Conservation (phyloP, 2,797 vertebrate genomes). For the Pantherophis alleghaniensis region DNA sequence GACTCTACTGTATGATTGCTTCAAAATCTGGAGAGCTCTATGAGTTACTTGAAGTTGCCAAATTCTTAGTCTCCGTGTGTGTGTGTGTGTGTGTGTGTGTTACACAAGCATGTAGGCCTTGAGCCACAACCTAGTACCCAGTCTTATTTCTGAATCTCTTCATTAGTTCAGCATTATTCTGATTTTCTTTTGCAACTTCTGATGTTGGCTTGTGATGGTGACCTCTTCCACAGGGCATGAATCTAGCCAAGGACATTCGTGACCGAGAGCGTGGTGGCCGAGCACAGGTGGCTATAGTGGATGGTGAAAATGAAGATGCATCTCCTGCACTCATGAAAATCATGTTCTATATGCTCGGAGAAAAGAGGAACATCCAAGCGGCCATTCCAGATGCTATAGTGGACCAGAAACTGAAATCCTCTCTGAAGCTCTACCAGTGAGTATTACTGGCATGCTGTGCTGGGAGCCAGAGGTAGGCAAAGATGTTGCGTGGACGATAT, state of each 20-base stretch:
- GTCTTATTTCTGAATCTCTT: background rate
- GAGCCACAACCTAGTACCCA: too few species aligned
- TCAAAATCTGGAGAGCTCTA: background rate
- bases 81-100: background rate
- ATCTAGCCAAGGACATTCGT: constrained; percentile 84
- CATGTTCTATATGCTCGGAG: constrained; percentile 75
- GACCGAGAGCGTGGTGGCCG: constrained; percentile 84
- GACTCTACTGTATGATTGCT: background rate
- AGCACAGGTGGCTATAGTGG: constrained; percentile 78
- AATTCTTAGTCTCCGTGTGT: background rate
- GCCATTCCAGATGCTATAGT: constrained; percentile 74
- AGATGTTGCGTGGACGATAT: too few species aligned
- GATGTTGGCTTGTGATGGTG: background rate
- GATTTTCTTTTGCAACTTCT: background rate
- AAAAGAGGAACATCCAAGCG: constrained; percentile 70
- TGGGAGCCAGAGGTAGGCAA: background rate
- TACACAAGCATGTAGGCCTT: background rate
- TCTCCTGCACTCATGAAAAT: constrained; percentile 77
- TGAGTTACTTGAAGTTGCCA: background rate
- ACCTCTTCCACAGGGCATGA: constrained; percentile 75
- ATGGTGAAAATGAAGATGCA: constrained; percentile 74
- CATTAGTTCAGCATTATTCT: background rate
- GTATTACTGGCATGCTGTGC: constrained; percentile 41
- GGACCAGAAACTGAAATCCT: constrained; percentile 72
- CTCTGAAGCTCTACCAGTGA: constrained; percentile 86